Evolutionary conservation across 2,797 vertebrate species (phyloP).

Genomic region (Atherinosoma microstoma): DNA sequence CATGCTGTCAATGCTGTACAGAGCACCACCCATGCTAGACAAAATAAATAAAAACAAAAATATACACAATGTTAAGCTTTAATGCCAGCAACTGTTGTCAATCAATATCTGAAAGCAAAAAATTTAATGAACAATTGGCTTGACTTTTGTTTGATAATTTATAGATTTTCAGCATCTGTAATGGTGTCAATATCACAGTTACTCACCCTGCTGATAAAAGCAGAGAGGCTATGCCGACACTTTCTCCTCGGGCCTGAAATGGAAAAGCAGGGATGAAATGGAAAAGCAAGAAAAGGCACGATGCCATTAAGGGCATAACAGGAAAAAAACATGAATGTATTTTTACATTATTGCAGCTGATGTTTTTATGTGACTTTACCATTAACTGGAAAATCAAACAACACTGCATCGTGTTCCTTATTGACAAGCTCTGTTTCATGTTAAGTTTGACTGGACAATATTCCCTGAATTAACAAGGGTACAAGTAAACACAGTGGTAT

Average conservation of each 20-base stretch:
- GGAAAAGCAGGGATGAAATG: conserved; percentile 36
- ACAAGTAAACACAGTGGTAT: conserved; percentile 21
- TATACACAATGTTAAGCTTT: too few relatives aligned
- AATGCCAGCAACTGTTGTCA: conserved; percentile 18
- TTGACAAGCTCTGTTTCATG: conserved; percentile 9
- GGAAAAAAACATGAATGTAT: conserved; percentile 7
- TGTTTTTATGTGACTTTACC: conserved; percentile 11
- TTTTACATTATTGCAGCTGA: background rate
- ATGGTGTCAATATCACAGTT: conserved; percentile 35
- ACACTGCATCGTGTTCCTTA: background rate
- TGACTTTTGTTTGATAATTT: conserved; percentile 16
- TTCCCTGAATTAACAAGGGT: conserved; percentile 8
- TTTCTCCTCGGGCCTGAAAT: conserved; percentile 91
- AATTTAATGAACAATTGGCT: conserved; percentile 31
- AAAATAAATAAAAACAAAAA: conserved; percentile 37
- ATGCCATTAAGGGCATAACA: background rate
- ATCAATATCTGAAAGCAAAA: conserved; percentile 1
- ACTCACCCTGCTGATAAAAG: conserved; percentile 96
- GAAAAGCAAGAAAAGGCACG: conserved; percentile 9
- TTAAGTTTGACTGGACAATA: background rate
- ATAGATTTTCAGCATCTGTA: conserved; percentile 40
- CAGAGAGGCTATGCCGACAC: conserved; percentile 89
- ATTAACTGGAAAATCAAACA: background rate
- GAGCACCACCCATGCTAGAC: conserved; percentile 93
- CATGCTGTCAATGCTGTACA: conserved; percentile 99